Base-by-base conservation (phyloP, 2,797 vertebrate genomes). In the Falco concolor region DNA sequence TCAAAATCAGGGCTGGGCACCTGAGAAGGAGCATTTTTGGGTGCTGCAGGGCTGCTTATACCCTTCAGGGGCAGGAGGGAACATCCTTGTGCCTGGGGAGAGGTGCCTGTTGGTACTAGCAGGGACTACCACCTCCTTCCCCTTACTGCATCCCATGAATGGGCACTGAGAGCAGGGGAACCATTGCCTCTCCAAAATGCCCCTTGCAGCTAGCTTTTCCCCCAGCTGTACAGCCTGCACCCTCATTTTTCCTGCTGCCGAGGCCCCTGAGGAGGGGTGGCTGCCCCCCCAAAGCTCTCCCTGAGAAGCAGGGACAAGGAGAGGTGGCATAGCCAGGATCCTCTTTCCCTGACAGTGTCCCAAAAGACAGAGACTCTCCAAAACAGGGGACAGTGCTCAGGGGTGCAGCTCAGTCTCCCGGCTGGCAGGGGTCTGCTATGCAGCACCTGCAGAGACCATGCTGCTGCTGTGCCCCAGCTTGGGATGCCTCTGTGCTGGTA, bases 91-190 rank as follows among this genome's bases (percentile, higher is more conserved):
- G 36, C 76, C 52, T 2, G 1, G 45, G 28, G 10, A 23, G 52
- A 65, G 34, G 10, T 25, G 13, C 49, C 32, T 22, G 36, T 16
- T 1, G 0, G 34, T 2, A 3, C 69, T 49, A 36, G 10, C 14
- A 22, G 25, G 22, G 50, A 34, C 44, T 28, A 30, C 85, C 56
- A 14, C 22, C 5, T 0, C 10, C 54, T 17, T 56, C 74, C 36
- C 28, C 42, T 61, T 5, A 4, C 47, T 61, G n/a, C 49, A 40
- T 12, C 54, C 54, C 22, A 2, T 5, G 13, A 23, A 11, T 0
- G 6, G 32, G 16, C 42, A 9, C 30, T 6, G 70, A 36, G 34
- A 22, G 22, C 30, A 40, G 34, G 40, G 23, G 21, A 73, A 18
- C 34, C 42, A 13, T 22, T 3, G 2, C n/a, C 5, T 72, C 65